A percentile compares a stretch with the other conserved stretches of the same genome.
Conservation (phyloP, 2,113 vertebrate genomes). For the Malurus melanocephalus region DNA sequence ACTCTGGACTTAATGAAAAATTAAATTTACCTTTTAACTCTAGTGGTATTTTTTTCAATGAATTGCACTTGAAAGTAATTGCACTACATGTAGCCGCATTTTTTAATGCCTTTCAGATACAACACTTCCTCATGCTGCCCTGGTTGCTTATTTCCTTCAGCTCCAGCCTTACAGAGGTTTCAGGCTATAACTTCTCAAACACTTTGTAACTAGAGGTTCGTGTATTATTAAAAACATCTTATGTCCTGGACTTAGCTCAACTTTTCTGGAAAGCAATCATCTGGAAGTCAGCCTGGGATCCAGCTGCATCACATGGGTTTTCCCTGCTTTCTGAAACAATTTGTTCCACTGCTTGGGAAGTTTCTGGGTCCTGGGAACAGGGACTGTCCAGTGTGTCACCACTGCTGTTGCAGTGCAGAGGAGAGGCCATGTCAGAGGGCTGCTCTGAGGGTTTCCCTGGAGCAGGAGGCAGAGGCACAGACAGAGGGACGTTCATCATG, state of each 20-base stretch:
- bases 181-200: background rate
- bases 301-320: constrained; percentile 69
- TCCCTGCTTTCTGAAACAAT: constrained; percentile 70
- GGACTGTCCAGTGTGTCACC: constrained; percentile 76
- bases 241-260: background rate
- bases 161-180: background rate
- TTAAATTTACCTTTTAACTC: background rate
- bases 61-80: constrained; percentile 52
- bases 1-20: background rate
- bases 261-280: constrained; percentile 56
- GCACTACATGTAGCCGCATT: background rate
- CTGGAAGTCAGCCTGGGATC: constrained; percentile 52
- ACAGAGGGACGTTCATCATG: constrained; percentile 81
- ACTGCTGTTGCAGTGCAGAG: constrained; percentile 78
- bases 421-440: constrained; percentile 75
- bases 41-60: background rate
- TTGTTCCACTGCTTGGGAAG: constrained; percentile 74
- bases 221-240: background rate
- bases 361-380: constrained; percentile 74
- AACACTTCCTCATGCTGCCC: background rate
- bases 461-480: constrained; percentile 52
- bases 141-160: background rate
- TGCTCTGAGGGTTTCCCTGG: constrained; percentile 76
- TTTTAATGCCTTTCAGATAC: background rate
- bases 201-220: background rate